phyloP scores from a whole-genome alignment of 2,113 vertebrate genomes.

The Cololabis saira region DNA sequence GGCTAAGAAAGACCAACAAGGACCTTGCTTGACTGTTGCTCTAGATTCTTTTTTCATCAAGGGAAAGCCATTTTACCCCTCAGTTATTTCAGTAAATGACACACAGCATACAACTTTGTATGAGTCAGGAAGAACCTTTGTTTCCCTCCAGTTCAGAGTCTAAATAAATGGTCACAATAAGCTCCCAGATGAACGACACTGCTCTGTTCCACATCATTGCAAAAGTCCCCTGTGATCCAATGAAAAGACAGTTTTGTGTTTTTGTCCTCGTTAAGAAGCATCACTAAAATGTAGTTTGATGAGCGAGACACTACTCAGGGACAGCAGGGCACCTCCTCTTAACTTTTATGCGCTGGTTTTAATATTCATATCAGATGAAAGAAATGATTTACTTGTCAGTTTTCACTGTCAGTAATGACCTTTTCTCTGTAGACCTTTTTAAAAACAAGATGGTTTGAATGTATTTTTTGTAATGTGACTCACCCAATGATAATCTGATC shows the following conservation, averaged over 20 bases:
- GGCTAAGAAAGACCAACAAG: conserved; percentile 39
- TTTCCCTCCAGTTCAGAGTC: conserved; percentile 54
- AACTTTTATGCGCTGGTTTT: conserved; percentile 18
- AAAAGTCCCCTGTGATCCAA: conserved; percentile 40
- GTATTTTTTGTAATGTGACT: conserved; percentile 18
- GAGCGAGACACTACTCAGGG: conserved; percentile 23
- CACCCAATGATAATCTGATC: conserved; percentile 25
- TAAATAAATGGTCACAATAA: conserved; percentile 47
- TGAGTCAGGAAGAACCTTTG: conserved; percentile 46
- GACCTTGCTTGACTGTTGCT: conserved; percentile 61
- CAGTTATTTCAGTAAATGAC: conserved; percentile 71
- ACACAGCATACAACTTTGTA: conserved; percentile 54
- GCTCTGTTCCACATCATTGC: conserved; percentile 45
- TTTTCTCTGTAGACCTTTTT: conserved; percentile 30
- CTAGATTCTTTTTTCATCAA: conserved; percentile 54
- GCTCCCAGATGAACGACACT: conserved; percentile 38
- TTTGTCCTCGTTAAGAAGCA: conserved; percentile 52
- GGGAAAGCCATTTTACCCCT: conserved; percentile 40
- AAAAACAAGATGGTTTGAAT: neutral
- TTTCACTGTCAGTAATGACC: conserved; percentile 39
- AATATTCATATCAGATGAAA: conserved; percentile 20
- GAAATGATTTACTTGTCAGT: conserved; percentile 38
- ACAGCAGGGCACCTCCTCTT: conserved; percentile 1
- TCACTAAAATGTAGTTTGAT: conserved; percentile 35
- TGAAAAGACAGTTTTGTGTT: conserved; percentile 37